Evolutionary conservation across 1,140 invertebrate species (phyloP).

Genomic region (Drosophila kanapiae): DNA sequence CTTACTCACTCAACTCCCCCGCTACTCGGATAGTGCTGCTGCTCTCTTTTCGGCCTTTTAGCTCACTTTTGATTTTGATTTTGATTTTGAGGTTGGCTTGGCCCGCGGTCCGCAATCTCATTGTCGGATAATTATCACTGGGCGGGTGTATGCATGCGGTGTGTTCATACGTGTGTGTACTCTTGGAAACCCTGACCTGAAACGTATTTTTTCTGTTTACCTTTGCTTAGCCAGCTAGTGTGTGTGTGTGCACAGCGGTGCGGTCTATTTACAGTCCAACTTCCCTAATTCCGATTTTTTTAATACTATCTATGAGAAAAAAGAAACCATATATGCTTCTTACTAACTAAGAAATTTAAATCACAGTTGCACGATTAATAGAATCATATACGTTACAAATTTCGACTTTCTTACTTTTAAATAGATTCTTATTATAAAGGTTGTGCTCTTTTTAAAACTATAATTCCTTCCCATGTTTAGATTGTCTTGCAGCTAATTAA

Average conservation of each 20-base stretch:
- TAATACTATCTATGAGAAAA: not conserved
- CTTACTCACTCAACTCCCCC: not conserved
- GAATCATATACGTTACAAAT: not conserved
- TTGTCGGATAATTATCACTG: slow-evolving; percentile 78
- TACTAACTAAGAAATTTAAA: not conserved
- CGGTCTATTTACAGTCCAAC: slow-evolving; percentile 31
- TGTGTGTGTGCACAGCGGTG: slow-evolving; percentile 2
- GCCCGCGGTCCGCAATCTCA: slow-evolving; percentile 52
- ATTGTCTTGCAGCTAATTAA: not conserved
- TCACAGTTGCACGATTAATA: no score
- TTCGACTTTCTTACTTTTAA: not conserved
- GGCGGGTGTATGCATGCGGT: slow-evolving; percentile 16
- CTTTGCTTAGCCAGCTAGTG: slow-evolving; percentile 34
- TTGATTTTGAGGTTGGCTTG: slow-evolving; percentile 43
- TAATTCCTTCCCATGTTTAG: not conserved
- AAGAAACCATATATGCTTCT: not conserved
- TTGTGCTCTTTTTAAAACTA: not conserved
- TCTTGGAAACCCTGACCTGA: slow-evolving; percentile 79
- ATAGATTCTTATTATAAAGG: not conserved
- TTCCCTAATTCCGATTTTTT: slow-evolving; percentile 19
- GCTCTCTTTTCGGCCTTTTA: slow-evolving; percentile 34
- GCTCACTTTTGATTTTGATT: slow-evolving; percentile 22
- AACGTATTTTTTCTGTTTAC: slow-evolving; percentile 66
- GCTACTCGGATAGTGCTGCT: not conserved
- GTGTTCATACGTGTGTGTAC: slow-evolving; percentile 45